Conservation (phyloP, 2,888 invertebrate species). For the Sphecodes monilicornis region DNA sequence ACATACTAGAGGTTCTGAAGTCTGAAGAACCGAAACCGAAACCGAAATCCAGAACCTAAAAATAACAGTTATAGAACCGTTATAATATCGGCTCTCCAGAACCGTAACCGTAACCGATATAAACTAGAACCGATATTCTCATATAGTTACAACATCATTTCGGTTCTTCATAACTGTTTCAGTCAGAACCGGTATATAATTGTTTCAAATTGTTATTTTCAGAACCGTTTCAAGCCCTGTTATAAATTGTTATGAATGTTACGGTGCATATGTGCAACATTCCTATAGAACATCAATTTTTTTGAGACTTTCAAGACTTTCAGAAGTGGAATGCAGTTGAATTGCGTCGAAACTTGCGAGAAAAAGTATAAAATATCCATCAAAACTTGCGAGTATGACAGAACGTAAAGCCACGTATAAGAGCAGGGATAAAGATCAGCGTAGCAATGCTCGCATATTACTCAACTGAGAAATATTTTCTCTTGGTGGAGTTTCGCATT, state of each 20-base stretch:
- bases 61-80: no score
- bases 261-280: background rate
- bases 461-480: constrained; percentile 5
- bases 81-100: no score
- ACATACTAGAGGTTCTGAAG: no score
- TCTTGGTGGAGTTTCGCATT: background rate
- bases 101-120: no score
- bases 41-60: no score
- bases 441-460: background rate
- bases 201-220: no score
- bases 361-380: background rate
- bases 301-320: background rate
- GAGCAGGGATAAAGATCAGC: constrained; percentile 3
- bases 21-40: no score
- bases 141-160: no score
- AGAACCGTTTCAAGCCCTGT: no score
- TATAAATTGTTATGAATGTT: background rate
- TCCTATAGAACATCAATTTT: background rate
- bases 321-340: background rate
- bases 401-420: background rate
- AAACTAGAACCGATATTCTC: no score
- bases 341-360: constrained; percentile 2
- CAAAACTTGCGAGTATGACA: constrained; percentile 2
- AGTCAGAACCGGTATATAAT: no score
- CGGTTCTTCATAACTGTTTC: no score